Evolutionary conservation across 2,888 invertebrate genomes (phyloP), one percentile per base, ranked within the genome.

Genomic region (Stenolophus ochropezus): DNA sequence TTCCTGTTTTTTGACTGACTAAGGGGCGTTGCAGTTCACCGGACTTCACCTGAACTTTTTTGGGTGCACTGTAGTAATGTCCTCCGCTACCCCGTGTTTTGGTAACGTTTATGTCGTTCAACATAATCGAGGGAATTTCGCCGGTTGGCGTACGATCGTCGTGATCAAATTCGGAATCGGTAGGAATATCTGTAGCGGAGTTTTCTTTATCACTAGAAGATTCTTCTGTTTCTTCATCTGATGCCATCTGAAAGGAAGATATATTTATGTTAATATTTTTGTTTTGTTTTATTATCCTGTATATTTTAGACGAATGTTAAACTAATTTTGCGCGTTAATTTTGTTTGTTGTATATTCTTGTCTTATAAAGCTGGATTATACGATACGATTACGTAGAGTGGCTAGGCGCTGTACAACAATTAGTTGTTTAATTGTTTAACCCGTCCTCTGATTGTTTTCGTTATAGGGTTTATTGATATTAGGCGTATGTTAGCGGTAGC

Each of bases 91-190:
- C 91, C 8, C 91, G 87, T 0, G 89, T 90, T 86, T 92, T 93
- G 23, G 91, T 90, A 77, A 93, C 90, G 85, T 91, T 90, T 20
- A 91, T 89, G 85, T 95, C 94, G 86, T 94, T 94, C 83, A 94
- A 93, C 75, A 94, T 91, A 82, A 96, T 96, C 84, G 94, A 93
- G 8, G 96, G 96, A 23, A 94, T 92, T 84, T 94, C 93, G 76
- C 94, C 92, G 0, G 93, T 93, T 20, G 94, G 94, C 0, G 92
- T 92, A 16, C 90, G 90, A 53, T 94, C 94, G 86, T 96, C 96
- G 83, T 96, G 94, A 84, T 96, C 97, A 87, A 97, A 97, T 90
- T 97, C 97, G 23, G 97, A 97, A 90, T 97, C 97, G 0, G 97
- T 97, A 69, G 96, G 96, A 85, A 97, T 97, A 91, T 97, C 97